Evolutionary conservation across 2,113 vertebrate species (phyloP), one percentile per base, ranked within the genome.

Genomic region (Sprattus sprattus): DNA sequence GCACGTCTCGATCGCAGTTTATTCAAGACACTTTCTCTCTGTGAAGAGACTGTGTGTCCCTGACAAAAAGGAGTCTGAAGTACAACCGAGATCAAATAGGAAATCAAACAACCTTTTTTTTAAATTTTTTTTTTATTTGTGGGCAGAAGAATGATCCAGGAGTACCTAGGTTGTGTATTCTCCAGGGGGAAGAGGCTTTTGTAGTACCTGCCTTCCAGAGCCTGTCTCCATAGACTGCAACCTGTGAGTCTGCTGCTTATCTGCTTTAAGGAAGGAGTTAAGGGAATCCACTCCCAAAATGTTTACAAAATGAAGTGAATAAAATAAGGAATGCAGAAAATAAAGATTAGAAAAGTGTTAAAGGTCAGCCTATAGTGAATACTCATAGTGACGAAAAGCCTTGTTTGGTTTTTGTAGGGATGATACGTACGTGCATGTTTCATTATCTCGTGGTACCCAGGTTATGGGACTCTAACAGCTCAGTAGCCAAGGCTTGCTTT

Each of bases 391-490:
- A 39, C 71, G 39, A 15, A 1, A 44, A 39, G 32, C 71, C 32
- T 78, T 15, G 71, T 78, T 78, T 16, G 71, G 13, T 39, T 39
- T 78, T 39, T 78, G 4, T 32, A 39, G 28, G 13, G 28, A 32
- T n/a, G n/a, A n/a, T n/a, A n/a, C n/a, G n/a, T 15, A 44, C 39
- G 71, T 13, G 71, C 28, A 44, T 39, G 71, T 32, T 78, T 78
- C 71, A 78, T 78, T 11, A 3, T 83, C 87, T 94, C 89, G 93
- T 91, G 91, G 91, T 91, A 90, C 91, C 86, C 91, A 89, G 91
- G 91, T 89, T 91, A 88, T 60, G 8, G 88, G 90, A 94, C 94
- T 95, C 96, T 32, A 78, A 94, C 95, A 95, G 95, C 95, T 94
- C 92, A 93, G 93, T 91, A 89, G 91, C 92, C 89, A 92, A 95